Conservation (phyloP, 2,113 vertebrate genomes). For the Neoarius graeffei region DNA sequence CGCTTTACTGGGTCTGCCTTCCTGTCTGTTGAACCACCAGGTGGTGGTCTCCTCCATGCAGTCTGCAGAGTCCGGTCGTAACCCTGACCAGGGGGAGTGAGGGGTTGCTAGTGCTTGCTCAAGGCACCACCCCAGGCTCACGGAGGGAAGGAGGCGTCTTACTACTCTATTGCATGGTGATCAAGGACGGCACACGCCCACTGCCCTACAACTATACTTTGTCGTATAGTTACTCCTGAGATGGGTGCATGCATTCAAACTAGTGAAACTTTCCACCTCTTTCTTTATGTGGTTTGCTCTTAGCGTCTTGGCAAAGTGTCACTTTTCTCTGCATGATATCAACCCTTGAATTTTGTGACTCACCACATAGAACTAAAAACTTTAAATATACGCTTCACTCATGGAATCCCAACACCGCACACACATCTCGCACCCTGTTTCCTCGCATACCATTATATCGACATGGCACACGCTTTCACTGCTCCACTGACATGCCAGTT, state of each 20-base stretch:
- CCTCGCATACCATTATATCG: not conserved
- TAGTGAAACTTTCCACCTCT: not conserved
- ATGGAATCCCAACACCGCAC: not conserved
- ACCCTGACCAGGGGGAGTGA: too few species aligned
- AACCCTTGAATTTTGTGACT: not conserved
- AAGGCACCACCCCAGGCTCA: too few species aligned
- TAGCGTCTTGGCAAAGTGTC: slow-evolving; percentile 15
- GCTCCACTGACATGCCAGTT: not conserved
- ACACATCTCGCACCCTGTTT: slow-evolving; percentile 1
- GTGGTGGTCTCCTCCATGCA: too few species aligned
- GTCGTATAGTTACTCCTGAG: not conserved
- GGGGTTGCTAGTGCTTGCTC: too few species aligned
- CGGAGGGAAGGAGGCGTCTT: too few species aligned
- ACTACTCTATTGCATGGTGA: too few species aligned
- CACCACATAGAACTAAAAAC: slow-evolving; percentile 3
- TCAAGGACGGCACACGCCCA: too few species aligned
- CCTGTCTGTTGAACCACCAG: too few species aligned
- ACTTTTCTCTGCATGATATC: slow-evolving; percentile 1
- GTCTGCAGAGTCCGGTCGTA: too few species aligned
- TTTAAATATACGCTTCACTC: slow-evolving; percentile 16
- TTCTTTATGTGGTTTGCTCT: not conserved
- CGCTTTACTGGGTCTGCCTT: too few species aligned
- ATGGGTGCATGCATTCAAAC: not conserved
- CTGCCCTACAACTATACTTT: too few species aligned
- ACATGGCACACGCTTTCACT: slow-evolving; percentile 17